phyloP scores from a whole-genome alignment of 1,140 invertebrate species.

The Lepidostoma basale region DNA sequence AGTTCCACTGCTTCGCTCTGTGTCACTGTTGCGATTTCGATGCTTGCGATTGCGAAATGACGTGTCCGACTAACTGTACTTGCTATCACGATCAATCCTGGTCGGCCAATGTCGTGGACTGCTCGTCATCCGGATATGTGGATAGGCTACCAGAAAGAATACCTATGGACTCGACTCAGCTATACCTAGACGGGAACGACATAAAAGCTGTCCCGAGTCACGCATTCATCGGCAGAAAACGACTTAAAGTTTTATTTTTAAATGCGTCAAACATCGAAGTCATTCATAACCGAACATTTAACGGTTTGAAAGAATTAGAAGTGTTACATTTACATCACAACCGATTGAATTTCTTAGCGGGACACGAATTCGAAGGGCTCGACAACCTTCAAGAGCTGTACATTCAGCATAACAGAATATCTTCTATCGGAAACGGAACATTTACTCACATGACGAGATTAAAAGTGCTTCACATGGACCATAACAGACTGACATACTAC shows the following conservation, averaged over 20 bases:
- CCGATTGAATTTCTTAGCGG: constrained; percentile 73
- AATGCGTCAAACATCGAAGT: constrained; percentile 85
- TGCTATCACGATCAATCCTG: constrained; percentile 93
- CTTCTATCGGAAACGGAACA: constrained; percentile 76
- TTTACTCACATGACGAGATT: constrained; percentile 76
- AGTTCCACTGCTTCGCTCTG: constrained; percentile 86
- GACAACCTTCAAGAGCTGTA: constrained; percentile 81
- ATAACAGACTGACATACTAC: constrained; percentile 76
- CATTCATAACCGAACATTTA: constrained; percentile 89
- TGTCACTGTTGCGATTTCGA: constrained; percentile 95
- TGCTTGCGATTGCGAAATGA: constrained; percentile 95
- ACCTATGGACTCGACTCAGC: constrained; percentile 90
- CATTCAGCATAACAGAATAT: constrained; percentile 82
- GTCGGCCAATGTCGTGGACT: constrained; percentile 91
- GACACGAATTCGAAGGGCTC: constrained; percentile 81
- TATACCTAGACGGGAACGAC: constrained; percentile 89
- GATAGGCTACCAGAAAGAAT: constrained; percentile 79
- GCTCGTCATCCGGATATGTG: constrained; percentile 75
- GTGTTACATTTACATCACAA: constrained; percentile 84
- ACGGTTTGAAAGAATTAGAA: constrained; percentile 82
- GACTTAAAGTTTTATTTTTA: constrained; percentile 79
- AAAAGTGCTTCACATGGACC: constrained; percentile 74
- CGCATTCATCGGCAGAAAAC: constrained; percentile 89
- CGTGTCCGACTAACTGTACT: constrained; percentile 87
- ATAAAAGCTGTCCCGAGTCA: constrained; percentile 79